Percentiles rank a stretch among this genome's conserved stretches.
Conservation (phyloP, 2,888 invertebrate species). For the Acronicta aceris region DNA sequence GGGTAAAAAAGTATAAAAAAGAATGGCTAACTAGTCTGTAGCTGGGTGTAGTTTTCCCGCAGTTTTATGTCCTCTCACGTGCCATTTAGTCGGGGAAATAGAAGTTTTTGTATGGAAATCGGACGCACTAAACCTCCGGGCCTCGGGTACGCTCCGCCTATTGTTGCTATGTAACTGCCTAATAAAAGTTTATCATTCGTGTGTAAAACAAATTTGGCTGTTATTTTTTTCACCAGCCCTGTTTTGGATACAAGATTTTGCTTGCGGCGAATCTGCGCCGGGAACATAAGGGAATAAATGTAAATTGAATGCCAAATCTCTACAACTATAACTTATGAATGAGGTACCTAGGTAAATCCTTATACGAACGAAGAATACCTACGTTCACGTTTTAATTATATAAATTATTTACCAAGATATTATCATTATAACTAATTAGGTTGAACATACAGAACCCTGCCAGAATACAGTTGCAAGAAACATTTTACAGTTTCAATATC, state of each 20-base stretch:
- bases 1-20: constrained; percentile 68
- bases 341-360: no score
- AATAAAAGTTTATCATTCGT: constrained; percentile 86
- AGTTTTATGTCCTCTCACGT: constrained; percentile 88
- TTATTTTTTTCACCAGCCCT: constrained; percentile 59
- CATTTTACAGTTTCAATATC: constrained; percentile 21
- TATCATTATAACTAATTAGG: no score
- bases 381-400: no score
- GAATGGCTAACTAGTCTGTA: constrained; percentile 65
- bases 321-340: no score
- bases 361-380: no score
- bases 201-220: constrained; percentile 71
- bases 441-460: background rate
- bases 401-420: no score
- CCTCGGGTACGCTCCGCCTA: constrained; percentile 77
- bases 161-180: constrained; percentile 82
- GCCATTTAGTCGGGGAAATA: constrained; percentile 88
- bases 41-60: constrained; percentile 81
- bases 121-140: constrained; percentile 84
- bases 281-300: no score
- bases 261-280: background rate
- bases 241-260: constrained; percentile 18
- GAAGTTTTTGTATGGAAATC: constrained; percentile 89
- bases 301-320: no score
- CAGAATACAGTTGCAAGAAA: background rate